These are phyloP conservation scores for Lasioglossum morio DNA, from an alignment of 2,888 invertebrate genomes.

Conservation along the genomic window DNA sequence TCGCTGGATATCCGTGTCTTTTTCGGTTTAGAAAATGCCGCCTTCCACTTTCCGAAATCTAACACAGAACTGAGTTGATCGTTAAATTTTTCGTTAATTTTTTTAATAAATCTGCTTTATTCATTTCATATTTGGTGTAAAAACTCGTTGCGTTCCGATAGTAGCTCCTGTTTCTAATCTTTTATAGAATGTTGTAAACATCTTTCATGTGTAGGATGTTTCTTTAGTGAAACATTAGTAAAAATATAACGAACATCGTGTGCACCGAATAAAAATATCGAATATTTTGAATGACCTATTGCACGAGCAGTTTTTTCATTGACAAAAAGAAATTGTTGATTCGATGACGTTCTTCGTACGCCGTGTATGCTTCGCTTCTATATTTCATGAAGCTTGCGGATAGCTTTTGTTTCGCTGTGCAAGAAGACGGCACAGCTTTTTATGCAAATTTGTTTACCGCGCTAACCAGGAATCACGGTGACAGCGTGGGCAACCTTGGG, in stretches of 20 bases:
- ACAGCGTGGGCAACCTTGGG: background rate
- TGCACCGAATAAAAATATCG: no score
- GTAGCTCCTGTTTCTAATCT: background rate
- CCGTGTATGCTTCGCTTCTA: background rate
- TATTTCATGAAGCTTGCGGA: background rate
- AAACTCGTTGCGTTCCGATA: background rate
- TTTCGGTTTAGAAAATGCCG: background rate
- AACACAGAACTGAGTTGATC: background rate
- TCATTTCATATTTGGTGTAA: background rate
- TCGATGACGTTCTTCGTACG: background rate
- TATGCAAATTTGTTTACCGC: background rate
- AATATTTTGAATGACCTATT: no score
- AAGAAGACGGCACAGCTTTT: background rate
- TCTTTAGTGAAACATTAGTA: no score
- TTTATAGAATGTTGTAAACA: background rate
- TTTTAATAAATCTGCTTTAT: background rate
- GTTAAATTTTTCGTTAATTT: background rate
- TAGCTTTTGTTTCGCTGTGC: background rate
- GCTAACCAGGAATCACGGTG: background rate
- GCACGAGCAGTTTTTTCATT: background rate
- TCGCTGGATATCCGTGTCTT: background rate
- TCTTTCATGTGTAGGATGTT: no score
- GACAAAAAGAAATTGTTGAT: background rate
- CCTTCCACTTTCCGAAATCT: background rate
- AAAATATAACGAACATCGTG: no score